Evolutionary conservation across 1,140 invertebrate genomes (phyloP).

Genomic region (Cydia amplana): DNA sequence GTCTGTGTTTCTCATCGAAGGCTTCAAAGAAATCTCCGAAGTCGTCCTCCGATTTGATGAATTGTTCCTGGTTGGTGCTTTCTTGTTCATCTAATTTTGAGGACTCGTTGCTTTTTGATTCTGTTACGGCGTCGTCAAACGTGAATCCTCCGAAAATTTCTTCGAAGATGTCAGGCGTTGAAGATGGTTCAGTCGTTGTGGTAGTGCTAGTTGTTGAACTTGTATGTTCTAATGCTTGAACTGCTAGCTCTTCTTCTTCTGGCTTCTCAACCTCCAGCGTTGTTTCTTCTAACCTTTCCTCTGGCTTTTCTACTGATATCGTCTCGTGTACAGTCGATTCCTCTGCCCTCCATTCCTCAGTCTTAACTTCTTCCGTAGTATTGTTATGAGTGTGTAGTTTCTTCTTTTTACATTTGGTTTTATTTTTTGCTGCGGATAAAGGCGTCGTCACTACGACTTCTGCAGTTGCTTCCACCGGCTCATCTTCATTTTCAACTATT

Average conservation of each 20-base stretch:
- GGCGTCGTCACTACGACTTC: slow-evolving; percentile 46
- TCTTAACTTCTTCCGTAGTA: slow-evolving; percentile 33
- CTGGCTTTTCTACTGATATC: slow-evolving; percentile 32
- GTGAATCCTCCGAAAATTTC: slow-evolving; percentile 59
- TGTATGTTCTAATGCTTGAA: neutral
- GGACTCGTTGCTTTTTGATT: slow-evolving; percentile 26
- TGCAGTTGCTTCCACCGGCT: slow-evolving; percentile 44
- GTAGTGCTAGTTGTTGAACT: slow-evolving; percentile 39
- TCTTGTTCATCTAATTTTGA: slow-evolving; percentile 48
- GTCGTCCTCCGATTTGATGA: slow-evolving; percentile 56
- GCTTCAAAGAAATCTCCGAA: slow-evolving; percentile 60
- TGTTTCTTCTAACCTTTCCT: neutral
- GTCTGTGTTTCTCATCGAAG: slow-evolving; percentile 47
- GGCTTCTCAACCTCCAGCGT: neutral
- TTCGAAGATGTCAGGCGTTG: slow-evolving; percentile 50
- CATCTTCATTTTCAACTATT: slow-evolving; percentile 43
- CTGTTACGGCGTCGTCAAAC: slow-evolving; percentile 46
- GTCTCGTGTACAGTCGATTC: neutral
- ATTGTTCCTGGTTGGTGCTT: slow-evolving; percentile 56
- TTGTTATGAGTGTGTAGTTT: slow-evolving; percentile 47
- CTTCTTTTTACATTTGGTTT: slow-evolving; percentile 72
- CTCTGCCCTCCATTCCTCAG: slow-evolving; percentile 24
- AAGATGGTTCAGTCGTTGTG: slow-evolving; percentile 32
- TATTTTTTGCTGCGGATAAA: slow-evolving; percentile 50
- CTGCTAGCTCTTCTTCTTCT: neutral